Base-by-base conservation (phyloP, 2,113 vertebrate genomes). In the Esox niger region DNA sequence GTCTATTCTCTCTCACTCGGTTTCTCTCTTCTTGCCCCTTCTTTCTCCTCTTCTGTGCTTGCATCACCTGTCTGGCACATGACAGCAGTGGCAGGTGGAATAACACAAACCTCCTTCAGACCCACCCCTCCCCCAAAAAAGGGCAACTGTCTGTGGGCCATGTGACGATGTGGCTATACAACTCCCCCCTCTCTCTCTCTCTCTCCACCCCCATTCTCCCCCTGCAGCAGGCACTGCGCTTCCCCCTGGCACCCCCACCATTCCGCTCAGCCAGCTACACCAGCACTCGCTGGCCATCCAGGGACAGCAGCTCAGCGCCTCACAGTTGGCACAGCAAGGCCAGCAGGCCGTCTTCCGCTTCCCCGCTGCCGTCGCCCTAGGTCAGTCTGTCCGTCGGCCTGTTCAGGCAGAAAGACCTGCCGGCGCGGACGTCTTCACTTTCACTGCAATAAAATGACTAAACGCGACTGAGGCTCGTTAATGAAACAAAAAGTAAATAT, bases 241-340 rank as follows among this genome's bases (percentile, higher is more conserved):
- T 68, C 91, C 89, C 78, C 80, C 79, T 0, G 93, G 92, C 82
- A 90, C 89, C 80, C 87, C 93, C 77, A 74, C 90, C 90, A 84
- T 93, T 86, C 88, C 91, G 75, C 79, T 95, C 80, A 77, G 88
- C 85, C 92, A 92, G 85, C 89, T 92, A 87, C 91, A 94, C 76
- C 87, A 88, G 4, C 90, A 88, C 72, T 83, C 90, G 70, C 88
- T 92, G 86, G 84, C 91, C 86, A 87, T 93, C 68, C 80, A 87
- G 89, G 89, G 88, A 75, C 82, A 85, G 75, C 25, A 82, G 43
- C 77, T 89, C 71, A 75, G 83, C 38, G 47, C 83, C 59, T 70
- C 84, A 75, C 77, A 80, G 47, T 86, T 79, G 74, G 76, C 86
- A 58, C 90, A 88, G 79, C 89, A 90, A 90, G 88, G 87, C 79